Conservation (phyloP, 2,797 vertebrate genomes). For the Buphagus erythrorhynchus region DNA sequence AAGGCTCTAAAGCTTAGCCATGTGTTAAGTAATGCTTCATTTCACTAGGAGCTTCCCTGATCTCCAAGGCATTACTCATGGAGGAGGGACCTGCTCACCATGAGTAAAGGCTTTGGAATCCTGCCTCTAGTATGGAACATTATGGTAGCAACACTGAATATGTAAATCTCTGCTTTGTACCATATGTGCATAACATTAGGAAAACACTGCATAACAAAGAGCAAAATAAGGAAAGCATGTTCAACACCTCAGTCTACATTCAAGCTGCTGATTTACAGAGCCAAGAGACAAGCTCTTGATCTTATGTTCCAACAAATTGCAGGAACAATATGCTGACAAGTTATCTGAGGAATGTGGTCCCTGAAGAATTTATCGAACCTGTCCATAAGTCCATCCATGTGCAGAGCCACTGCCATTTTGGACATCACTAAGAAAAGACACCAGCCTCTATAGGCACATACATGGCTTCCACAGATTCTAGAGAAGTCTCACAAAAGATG, state of each 20-base stretch:
- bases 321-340: neutral
- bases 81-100: neutral
- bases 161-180: neutral
- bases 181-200: neutral
- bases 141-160: neutral
- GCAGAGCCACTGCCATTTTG: neutral
- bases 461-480: neutral
- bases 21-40: neutral
- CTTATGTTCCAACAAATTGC: neutral
- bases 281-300: neutral
- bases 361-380: neutral
- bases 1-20: neutral
- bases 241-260: neutral
- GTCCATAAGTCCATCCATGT: neutral
- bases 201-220: constrained; percentile 7
- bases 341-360: neutral
- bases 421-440: neutral
- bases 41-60: neutral
- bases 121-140: neutral
- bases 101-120: constrained; percentile 43
- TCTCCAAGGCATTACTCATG: neutral
- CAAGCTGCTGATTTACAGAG: neutral
- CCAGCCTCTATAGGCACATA: accelerated
- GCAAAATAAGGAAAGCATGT: neutral
- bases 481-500: neutral